Conservation (phyloP, 2,797 vertebrate species). For the Molossus molossus region DNA sequence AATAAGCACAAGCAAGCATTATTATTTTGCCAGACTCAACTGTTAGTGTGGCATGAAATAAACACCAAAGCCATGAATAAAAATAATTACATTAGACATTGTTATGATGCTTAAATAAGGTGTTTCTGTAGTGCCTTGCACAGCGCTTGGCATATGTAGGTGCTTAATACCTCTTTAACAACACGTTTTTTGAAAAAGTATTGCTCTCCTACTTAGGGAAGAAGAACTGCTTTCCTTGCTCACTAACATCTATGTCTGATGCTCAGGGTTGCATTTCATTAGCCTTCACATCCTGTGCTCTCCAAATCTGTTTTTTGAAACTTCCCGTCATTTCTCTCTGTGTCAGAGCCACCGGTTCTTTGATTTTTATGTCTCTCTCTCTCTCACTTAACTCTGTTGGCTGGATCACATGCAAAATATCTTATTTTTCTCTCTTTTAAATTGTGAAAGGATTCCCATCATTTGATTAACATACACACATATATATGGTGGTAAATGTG, state of each 20-base stretch:
- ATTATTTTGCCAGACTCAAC: not conserved
- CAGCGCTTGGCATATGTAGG: not conserved
- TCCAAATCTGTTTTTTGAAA: not conserved
- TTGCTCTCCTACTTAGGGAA: not conserved
- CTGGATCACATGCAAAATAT: not conserved
- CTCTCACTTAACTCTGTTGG: not conserved
- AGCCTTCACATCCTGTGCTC: not conserved
- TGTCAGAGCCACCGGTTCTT: not conserved
- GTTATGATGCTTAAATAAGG: conserved; percentile 6
- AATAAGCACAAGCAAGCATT: not conserved
- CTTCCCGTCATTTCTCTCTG: not conserved
- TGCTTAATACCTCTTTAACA: not conserved
- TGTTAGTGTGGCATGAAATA: not conserved
- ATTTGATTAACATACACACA: not conserved
- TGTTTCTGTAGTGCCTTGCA: not conserved
- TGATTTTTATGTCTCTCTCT: not conserved
- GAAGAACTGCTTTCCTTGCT: not conserved
- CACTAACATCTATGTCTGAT: not conserved
- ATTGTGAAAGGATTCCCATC: not conserved
- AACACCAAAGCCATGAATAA: conserved; percentile 5
- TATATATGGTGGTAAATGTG: too few species aligned
- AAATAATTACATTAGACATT: conserved; percentile 23
- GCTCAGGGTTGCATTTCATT: not conserved
- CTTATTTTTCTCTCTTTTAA: not conserved
- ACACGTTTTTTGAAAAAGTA: not conserved